phyloP scores from a whole-genome alignment of 1,140 invertebrate genomes.

The Lucilia cuprina region DNA sequence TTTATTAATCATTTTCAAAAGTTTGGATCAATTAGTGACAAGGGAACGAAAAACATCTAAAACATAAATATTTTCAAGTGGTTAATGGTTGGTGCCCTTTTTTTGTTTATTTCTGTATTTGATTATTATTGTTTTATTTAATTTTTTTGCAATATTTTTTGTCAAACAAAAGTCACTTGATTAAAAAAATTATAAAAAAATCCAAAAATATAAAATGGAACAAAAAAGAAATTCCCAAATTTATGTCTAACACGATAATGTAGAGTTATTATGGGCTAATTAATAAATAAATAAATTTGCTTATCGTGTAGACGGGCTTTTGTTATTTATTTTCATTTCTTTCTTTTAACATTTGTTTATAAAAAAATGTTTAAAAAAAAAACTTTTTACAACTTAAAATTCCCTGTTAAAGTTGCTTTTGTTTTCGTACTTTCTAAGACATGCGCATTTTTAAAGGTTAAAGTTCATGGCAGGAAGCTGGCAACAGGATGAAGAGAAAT shows the following conservation, averaged over 20 bases:
- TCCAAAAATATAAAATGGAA: neutral
- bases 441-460: slow-evolving; percentile 4
- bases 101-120: neutral
- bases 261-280: neutral
- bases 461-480: neutral
- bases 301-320: too few species aligned
- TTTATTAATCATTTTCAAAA: too few species aligned
- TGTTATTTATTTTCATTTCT: neutral
- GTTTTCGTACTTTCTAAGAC: neutral
- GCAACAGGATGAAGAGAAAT: neutral
- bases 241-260: neutral
- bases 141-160: neutral
- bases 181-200: neutral
- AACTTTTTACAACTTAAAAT: neutral
- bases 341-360: neutral
- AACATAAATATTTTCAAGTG: neutral
- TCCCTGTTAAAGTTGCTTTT: neutral
- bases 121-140: too few species aligned
- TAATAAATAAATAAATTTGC: neutral
- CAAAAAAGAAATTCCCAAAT: neutral
- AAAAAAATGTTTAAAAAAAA: neutral
- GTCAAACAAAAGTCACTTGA: neutral
- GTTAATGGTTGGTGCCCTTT: neutral
- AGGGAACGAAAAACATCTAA: neutral
- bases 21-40: too few species aligned